Conservation (phyloP, 1,140 invertebrate species). For the Zeugodacus cucurbitae region DNA sequence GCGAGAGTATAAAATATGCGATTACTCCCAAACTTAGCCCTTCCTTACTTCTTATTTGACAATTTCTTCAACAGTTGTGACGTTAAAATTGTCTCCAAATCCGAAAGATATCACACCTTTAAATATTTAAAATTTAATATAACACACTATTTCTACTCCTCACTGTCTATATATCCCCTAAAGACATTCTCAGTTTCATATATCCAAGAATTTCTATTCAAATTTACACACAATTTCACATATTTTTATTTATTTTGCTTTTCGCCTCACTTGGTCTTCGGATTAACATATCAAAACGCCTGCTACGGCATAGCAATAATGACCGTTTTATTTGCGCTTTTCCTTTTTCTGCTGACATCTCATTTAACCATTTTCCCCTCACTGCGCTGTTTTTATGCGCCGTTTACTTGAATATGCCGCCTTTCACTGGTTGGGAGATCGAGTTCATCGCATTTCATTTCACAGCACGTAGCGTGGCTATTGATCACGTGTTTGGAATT, state of each 20-base stretch:
- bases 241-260: background rate
- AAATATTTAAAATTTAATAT: too few relatives aligned
- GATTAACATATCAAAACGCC: background rate
- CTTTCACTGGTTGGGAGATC: background rate
- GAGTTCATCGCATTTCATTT: background rate
- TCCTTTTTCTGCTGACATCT: background rate
- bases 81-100: too few relatives aligned
- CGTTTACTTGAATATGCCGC: background rate
- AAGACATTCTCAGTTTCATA: too few relatives aligned
- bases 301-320: background rate
- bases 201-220: too few relatives aligned
- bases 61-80: too few relatives aligned
- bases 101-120: too few relatives aligned
- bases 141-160: too few relatives aligned
- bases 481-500: conserved; percentile 32
- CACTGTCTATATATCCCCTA: too few relatives aligned
- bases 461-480: background rate
- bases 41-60: too few relatives aligned
- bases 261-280: background rate
- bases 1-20: too few relatives aligned
- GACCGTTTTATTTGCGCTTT: background rate
- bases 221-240: too few relatives aligned
- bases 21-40: too few relatives aligned
- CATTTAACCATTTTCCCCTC: background rate
- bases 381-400: background rate